Evolutionary conservation across 2,888 invertebrate species (phyloP).

Genomic region (Ichneumoninae sp.): DNA sequence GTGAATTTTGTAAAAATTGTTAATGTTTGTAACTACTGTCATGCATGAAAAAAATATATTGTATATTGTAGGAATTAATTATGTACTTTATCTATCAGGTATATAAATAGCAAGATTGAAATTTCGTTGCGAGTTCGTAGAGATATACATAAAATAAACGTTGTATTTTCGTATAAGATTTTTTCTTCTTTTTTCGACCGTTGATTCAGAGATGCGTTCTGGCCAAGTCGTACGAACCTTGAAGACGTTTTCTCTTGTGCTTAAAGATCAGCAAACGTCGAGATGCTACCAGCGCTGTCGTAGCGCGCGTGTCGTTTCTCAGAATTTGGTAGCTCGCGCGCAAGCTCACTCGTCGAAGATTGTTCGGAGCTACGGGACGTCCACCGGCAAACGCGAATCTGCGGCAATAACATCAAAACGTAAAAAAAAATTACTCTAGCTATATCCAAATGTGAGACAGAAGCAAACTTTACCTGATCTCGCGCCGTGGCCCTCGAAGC

Average conservation of each 20-base stretch:
- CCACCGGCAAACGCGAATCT: conserved; percentile 83
- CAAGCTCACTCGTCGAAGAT: conserved; percentile 80
- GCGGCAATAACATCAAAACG: conserved; percentile 48
- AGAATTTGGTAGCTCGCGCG: conserved; percentile 83
- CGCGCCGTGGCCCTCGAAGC: conserved; percentile 79
- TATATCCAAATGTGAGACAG: not conserved
- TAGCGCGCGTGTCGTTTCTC: conserved; percentile 80
- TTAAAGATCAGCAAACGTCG: conserved; percentile 81
- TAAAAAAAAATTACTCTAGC: not conserved
- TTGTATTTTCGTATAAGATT: conserved; percentile 6
- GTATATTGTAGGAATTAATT: conserved; percentile 51
- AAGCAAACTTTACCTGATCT: conserved; percentile 78
- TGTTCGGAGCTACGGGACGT: conserved; percentile 81
- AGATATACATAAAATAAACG: conserved; percentile 62
- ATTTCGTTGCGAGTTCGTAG: conserved; percentile 68
- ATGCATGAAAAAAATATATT: conserved; percentile 32
- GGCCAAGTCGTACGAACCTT: conserved; percentile 68
- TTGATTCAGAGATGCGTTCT: conserved; percentile 58
- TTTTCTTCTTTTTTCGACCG: not conserved
- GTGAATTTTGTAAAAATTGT: conserved; percentile 25
- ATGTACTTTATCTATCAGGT: conserved; percentile 62
- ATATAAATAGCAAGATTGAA: conserved; percentile 64
- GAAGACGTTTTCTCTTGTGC: conserved; percentile 77
- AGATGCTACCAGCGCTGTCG: conserved; percentile 81
- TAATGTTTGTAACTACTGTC: conserved; percentile 6